Conservation (phyloP, 2,113 vertebrate species). For the Rafetus swinhoei region DNA sequence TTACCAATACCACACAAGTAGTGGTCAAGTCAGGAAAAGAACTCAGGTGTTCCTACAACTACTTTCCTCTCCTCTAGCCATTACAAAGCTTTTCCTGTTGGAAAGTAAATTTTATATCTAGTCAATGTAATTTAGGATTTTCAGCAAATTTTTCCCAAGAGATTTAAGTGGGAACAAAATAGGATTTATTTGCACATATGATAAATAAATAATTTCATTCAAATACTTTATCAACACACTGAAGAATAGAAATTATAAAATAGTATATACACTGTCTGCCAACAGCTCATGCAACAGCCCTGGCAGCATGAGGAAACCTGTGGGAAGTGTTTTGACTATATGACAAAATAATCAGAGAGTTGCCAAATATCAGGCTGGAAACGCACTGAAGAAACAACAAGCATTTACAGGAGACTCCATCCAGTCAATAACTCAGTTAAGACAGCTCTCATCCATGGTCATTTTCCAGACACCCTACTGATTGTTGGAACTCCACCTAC, state of each 20-base stretch:
- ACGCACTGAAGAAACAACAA: background rate
- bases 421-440: background rate
- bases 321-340: background rate
- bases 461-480: slow-evolving; percentile 19
- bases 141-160: background rate
- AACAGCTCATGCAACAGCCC: background rate
- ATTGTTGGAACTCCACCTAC: slow-evolving; percentile 23
- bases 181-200: background rate
- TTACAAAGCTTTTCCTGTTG: background rate
- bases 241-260: slow-evolving; percentile 22
- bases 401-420: background rate
- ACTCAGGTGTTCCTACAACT: background rate
- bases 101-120: background rate
- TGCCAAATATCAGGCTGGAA: slow-evolving; percentile 25
- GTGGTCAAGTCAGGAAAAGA: background rate
- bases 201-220: background rate
- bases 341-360: background rate
- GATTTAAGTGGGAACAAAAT: background rate
- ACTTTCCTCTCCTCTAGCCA: background rate
- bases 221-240: background rate
- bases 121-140: background rate
- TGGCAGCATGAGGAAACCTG: background rate
- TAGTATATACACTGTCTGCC: background rate
- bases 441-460: background rate
- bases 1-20: rapidly evolving